Evolutionary conservation across 2,888 invertebrate genomes (phyloP).

Genomic region (Lycaena phlaeas): DNA sequence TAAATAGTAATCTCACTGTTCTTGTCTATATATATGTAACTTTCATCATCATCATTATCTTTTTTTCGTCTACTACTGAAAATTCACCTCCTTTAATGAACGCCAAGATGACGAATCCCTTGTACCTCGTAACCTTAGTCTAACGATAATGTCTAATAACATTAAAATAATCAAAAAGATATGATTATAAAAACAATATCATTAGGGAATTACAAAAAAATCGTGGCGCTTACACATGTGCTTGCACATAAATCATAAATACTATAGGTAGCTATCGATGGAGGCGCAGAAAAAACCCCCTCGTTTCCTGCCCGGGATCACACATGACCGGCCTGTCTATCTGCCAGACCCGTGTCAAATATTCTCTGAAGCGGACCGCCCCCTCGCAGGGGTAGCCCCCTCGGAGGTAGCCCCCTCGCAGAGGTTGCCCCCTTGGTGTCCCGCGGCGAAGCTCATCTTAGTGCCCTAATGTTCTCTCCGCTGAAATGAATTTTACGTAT

Average conservation of each 20-base stretch:
- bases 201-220: slow-evolving; percentile 49
- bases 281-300: slow-evolving; percentile 64
- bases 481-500: slow-evolving; percentile 57
- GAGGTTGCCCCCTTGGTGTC: slow-evolving; percentile 62
- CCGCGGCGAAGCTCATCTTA: slow-evolving; percentile 72
- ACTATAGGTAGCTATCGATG: slow-evolving; percentile 58
- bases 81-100: too few species aligned
- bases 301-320: slow-evolving; percentile 69
- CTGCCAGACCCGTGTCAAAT: slow-evolving; percentile 74
- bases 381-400: slow-evolving; percentile 54
- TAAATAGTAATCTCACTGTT: too few species aligned
- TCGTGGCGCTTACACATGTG: slow-evolving; percentile 61
- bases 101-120: too few species aligned
- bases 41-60: too few species aligned
- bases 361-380: slow-evolving; percentile 72
- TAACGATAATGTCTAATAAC: too few species aligned
- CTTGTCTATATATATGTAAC: too few species aligned
- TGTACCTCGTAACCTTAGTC: too few species aligned
- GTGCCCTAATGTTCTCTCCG: slow-evolving; percentile 63
- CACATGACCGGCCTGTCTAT: slow-evolving; percentile 74
- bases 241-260: slow-evolving; percentile 64
- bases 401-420: slow-evolving; percentile 59
- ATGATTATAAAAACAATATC: slow-evolving; percentile 40
- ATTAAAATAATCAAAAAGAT: not conserved
- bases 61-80: too few species aligned